Evolutionary conservation across 1,140 invertebrate species (phyloP).

Genomic region (Orchestia grillus): DNA sequence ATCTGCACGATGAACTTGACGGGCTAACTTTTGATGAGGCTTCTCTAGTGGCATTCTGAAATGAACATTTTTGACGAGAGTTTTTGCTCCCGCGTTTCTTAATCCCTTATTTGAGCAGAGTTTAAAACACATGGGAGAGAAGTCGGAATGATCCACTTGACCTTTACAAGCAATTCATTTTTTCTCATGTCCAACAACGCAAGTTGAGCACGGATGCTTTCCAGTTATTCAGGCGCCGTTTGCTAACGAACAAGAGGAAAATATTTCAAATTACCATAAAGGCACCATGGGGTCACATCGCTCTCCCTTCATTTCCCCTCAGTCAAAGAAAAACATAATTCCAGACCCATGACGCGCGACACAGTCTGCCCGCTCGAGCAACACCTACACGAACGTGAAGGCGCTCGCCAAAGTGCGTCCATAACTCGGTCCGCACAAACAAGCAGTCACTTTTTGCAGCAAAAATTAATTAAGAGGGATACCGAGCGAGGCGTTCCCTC

Average conservation of each 20-base stretch:
- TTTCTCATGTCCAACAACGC: background rate
- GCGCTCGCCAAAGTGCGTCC: background rate
- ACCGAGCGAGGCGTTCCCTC: background rate
- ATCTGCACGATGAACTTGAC: background rate
- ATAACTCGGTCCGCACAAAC: background rate
- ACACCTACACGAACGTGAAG: background rate
- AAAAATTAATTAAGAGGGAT: background rate
- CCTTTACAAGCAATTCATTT: background rate
- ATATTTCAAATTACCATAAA: background rate
- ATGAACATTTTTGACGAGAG: background rate
- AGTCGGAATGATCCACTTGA: background rate
- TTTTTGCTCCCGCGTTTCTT: background rate
- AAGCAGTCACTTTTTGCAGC: background rate
- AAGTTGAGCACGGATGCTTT: background rate
- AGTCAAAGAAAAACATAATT: background rate
- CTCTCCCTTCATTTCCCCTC: background rate
- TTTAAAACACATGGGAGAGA: background rate
- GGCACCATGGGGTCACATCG: background rate
- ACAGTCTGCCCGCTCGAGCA: background rate
- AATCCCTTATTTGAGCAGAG: background rate
- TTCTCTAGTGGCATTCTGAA: background rate
- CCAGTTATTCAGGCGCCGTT: background rate
- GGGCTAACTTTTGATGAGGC: background rate
- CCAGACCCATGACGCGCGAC: background rate
- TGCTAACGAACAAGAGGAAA: background rate